Evolutionary conservation across 2,113 vertebrate genomes (phyloP), one percentile per base, ranked within the genome.

Genomic region (Lagenorhynchus albirostris): DNA sequence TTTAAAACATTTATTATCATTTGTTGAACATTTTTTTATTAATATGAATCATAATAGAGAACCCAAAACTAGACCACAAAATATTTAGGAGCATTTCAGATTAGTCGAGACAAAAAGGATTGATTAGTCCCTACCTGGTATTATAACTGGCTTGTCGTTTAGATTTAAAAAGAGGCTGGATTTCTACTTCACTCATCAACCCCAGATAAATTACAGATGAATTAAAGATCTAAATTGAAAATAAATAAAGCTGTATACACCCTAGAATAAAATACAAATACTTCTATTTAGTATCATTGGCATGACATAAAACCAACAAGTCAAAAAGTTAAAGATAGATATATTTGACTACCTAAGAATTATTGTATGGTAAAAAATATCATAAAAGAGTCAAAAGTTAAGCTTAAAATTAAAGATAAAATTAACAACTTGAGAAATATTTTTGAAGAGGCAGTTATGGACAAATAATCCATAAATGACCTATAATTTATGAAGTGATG

Each of bases 341-440:
- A 44, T 74, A 79, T 63, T 71, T 92, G 73, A 62, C 26, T 60
- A 80, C 44, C 62, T 55, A 33, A 79, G 79, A 70, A 79, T 31
- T 81, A 73, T 25, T 44, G 31, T 77, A 18, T 84, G 31, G 20
- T 70, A 79, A 91, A 91, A 91, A 50, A 62, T 95, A 50, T n/a
- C n/a, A n/a, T 58, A 84, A 82, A 95, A 53, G 23, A 95, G 15
- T 82, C 4, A 55, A 91, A 88, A 65, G 47, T 60, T 55, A 87
- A 82, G 65, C 65, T 65, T 79, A 77, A 85, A 92, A 44, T 67
- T 73, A 94, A 89, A 92, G 41, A 85, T 77, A 83, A 89, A 96
- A 85, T 76, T 68, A 65, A 63, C 74, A 95, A 65, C 53, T 70
- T 92, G 31, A 76, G 33, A 70, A 92, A 83, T 18, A 53, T 67